Percentiles rank a stretch among this genome's conserved stretches.
Evolutionary conservation across 2,113 vertebrate genomes (phyloP).

Genomic region (Lampris incognitus): DNA sequence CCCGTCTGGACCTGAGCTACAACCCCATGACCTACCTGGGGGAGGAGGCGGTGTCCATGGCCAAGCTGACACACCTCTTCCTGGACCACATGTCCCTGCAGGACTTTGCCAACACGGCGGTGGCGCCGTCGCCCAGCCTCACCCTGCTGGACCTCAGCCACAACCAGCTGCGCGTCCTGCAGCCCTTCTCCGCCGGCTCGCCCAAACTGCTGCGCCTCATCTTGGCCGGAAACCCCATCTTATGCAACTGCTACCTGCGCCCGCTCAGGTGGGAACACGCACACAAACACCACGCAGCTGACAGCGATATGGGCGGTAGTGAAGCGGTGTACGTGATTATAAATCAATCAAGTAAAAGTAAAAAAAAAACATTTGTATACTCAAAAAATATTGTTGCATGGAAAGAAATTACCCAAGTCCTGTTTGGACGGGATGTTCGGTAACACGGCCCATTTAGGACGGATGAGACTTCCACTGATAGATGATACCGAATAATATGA

Average conservation of each 20-base stretch:
- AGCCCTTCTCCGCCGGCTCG: conserved; percentile 81
- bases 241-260: conserved; percentile 89
- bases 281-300: too few relatives aligned
- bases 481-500: too few relatives aligned
- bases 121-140: conserved; percentile 85
- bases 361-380: too few relatives aligned
- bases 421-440: too few relatives aligned
- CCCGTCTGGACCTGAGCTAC: conserved; percentile 87
- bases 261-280: conserved; percentile 78
- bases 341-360: too few relatives aligned
- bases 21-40: conserved; percentile 92
- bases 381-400: too few relatives aligned
- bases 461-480: too few relatives aligned
- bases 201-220: conserved; percentile 81
- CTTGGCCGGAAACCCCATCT: conserved; percentile 88
- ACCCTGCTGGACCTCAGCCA: conserved; percentile 85
- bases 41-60: conserved; percentile 88
- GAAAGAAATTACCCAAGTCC: too few relatives aligned
- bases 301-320: too few relatives aligned
- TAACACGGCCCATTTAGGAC: too few relatives aligned
- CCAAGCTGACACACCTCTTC: conserved; percentile 87
- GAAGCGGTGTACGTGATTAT: too few relatives aligned
- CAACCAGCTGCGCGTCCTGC: conserved; percentile 89
- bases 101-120: conserved; percentile 85
- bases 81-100: conserved; percentile 91